Percentiles rank a stretch among this genome's conserved stretches.
phyloP scores from a whole-genome alignment of 1,140 invertebrate genomes.

The Neodiprion lecontei region DNA sequence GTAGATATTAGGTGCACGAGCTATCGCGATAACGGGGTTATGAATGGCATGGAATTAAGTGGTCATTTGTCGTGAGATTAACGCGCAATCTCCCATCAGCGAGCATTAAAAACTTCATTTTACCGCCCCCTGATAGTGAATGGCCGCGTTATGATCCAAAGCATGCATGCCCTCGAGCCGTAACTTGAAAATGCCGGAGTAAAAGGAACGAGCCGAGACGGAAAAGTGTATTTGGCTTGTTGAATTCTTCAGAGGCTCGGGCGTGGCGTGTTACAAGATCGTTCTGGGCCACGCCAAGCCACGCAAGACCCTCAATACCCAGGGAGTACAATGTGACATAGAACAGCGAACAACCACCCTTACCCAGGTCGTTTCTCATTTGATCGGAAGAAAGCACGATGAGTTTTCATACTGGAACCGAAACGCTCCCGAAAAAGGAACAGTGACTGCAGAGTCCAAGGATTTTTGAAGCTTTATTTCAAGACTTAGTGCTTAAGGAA shows the following conservation, averaged over 20 bases:
- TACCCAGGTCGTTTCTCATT: background rate
- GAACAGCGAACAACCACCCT: background rate
- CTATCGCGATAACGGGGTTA: background rate
- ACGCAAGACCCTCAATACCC: background rate
- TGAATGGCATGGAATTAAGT: background rate
- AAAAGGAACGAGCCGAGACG: background rate
- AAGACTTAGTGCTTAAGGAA: too few relatives aligned
- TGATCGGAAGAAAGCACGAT: too few relatives aligned
- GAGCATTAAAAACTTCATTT: constrained; percentile 7
- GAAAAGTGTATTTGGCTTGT: background rate
- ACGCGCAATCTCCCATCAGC: background rate
- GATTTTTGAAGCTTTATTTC: too few relatives aligned
- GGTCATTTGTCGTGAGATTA: background rate
- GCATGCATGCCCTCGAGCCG: background rate
- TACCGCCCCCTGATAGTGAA: background rate
- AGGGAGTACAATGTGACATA: background rate
- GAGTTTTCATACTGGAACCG: too few relatives aligned
- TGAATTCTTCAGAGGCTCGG: background rate
- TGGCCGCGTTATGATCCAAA: background rate
- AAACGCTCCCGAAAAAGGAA: too few relatives aligned
- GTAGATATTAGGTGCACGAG: background rate
- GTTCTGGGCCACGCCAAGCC: background rate
- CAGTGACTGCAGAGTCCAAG: too few relatives aligned
- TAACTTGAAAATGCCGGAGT: background rate
- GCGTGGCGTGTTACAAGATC: background rate